Base-by-base conservation (phyloP, 2,888 invertebrate genomes). In the Agriopis marginaria region DNA sequence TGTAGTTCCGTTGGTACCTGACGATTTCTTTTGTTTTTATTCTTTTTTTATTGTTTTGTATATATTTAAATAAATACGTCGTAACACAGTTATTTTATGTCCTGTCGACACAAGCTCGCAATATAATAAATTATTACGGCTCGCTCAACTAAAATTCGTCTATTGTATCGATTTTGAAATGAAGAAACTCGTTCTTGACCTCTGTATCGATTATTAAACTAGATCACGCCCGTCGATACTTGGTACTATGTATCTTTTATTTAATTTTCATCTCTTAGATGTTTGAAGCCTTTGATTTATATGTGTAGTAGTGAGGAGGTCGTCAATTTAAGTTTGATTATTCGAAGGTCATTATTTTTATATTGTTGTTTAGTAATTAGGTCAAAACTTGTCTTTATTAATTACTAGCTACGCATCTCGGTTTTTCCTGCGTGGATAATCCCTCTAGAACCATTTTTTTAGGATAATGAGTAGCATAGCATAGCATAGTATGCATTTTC, bases 71-170 rank as follows among this genome's bases (percentile, higher is more conserved):
- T 44, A 47, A 56, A 60, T 68, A 47, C 39, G 44, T 54, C 39
- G 45, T 14, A 55, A 44, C n/a, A 45, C 71, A 54, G 64, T 63
- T 67, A 65, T 56, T 70, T 64, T 44, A 66, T 59, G 56, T 53
- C 12, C 53, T 67, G 61, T 63, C 45, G 42, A 50, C 49, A 10
- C 63, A 39, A 45, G 14, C 6, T 51, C n/a, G 53, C 32, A 53
- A 59, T 44, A 40, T 17, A 40, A 45, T 60, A 66, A 54, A 60
- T 60, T 54, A 47, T 32, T 45, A 10, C 44, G 17, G 54, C 32
- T 58, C 23, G 39, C n/a, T 58, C 47, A 42, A 50, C 12, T 51
- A 23, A 66, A 53, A 54, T 54, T 60, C 40, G 54, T 47, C 42
- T 62, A 62, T 62, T 62, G 44, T 53, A 45, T 62, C 44, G 23